Conservation (phyloP, 2,888 invertebrate genomes). For the Tenthredo amoena region DNA sequence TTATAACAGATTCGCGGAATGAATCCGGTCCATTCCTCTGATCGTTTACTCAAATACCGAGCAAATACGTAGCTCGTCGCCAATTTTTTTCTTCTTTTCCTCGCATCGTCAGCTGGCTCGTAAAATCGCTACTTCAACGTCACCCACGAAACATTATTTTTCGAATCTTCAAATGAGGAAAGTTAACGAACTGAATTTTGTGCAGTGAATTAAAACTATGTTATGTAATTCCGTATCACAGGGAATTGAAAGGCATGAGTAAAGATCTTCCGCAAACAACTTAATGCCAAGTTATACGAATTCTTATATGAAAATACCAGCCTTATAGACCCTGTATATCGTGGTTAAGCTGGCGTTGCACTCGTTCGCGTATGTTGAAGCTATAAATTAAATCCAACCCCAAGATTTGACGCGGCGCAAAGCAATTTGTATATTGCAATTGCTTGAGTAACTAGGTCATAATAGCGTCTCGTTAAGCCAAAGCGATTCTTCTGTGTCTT, state of each 20-base stretch:
- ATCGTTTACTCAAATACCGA: background rate
- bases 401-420: conserved; percentile 41
- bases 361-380: background rate
- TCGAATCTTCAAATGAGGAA: background rate
- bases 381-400: conserved; percentile 44
- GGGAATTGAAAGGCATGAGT: background rate
- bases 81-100: background rate
- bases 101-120: background rate
- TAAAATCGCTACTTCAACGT: background rate
- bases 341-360: background rate
- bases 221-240: background rate
- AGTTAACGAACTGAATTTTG: background rate
- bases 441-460: conserved; percentile 64
- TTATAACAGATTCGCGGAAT: background rate
- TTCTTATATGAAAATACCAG: conserved; percentile 21
- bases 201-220: background rate
- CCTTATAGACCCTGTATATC: background rate
- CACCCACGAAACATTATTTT: background rate
- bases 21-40: background rate
- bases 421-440: conserved; percentile 48
- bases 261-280: conserved; percentile 12
- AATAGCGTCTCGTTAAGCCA: conserved; percentile 64
- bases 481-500: conserved; percentile 30
- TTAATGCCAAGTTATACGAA: background rate
- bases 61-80: background rate